Conservation (phyloP, 2,797 vertebrate species). For the Sylvia borin region DNA sequence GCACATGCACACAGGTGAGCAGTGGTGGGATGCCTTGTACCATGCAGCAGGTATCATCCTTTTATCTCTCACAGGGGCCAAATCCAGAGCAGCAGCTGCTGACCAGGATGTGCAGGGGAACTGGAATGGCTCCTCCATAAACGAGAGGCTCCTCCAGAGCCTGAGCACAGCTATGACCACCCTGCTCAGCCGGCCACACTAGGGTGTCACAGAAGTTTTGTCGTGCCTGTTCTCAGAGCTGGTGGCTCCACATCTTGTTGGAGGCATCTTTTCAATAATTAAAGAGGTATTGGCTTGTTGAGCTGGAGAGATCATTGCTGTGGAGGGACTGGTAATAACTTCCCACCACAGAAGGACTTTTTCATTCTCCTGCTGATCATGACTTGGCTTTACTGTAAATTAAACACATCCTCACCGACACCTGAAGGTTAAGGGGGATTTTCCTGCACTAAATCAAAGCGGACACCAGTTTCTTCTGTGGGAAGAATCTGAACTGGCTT, state of each 20-base stretch:
- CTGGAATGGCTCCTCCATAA: background rate
- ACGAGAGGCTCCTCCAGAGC: background rate
- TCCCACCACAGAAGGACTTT: conserved; percentile 18
- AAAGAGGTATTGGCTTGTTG: conserved; percentile 36
- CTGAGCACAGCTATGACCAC: background rate
- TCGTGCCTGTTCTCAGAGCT: rapidly evolving
- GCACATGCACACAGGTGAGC: background rate
- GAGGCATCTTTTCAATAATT: conserved; percentile 46
- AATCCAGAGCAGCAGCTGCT: background rate
- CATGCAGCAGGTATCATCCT: rapidly evolving
- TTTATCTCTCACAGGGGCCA: rapidly evolving
- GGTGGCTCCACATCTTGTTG: background rate
- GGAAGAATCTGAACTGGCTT: conserved; percentile 59
- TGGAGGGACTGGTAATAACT: conserved; percentile 32
- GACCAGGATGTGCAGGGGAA: background rate
- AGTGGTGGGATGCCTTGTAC: background rate
- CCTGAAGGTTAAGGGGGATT: conserved; percentile 64
- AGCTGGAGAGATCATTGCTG: conserved; percentile 3
- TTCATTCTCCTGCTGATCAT: conserved; percentile 46
- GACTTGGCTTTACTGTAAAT: conserved; percentile 61
- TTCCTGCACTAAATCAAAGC: conserved; percentile 68
- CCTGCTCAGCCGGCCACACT: background rate
- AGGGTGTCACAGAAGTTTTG: rapidly evolving
- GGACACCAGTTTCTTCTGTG: conserved; percentile 32
- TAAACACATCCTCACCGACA: conserved; percentile 55